phyloP scores from a whole-genome alignment of 2,888 invertebrate species.

The Stegana nigrithorax region DNA sequence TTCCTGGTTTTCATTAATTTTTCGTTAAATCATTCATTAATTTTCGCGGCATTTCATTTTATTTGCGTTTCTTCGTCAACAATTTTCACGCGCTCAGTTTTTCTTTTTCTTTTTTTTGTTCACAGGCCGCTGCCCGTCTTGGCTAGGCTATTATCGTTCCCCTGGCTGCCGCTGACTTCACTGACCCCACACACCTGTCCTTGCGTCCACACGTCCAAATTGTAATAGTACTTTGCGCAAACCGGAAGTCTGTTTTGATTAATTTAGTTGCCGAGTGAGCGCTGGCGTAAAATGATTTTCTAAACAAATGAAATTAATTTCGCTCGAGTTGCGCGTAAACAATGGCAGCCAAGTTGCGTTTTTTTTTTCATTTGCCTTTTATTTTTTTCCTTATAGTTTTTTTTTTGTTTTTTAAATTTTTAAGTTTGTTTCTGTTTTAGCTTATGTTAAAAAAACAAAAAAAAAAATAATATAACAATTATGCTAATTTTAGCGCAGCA shows the following conservation, averaged over 20 bases:
- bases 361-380: slow-evolving; percentile 8
- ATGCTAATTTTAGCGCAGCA: slow-evolving; percentile 10
- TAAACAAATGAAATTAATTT: slow-evolving; percentile 38
- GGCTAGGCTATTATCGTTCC: neutral
- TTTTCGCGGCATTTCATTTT: too few relatives aligned
- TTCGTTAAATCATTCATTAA: slow-evolving; percentile 62
- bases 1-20: slow-evolving; percentile 56
- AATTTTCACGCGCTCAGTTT: slow-evolving; percentile 3
- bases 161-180: too few relatives aligned
- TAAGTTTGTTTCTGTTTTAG: neutral
- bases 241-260: slow-evolving; percentile 63
- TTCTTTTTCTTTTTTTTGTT: slow-evolving; percentile 21
- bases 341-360: neutral
- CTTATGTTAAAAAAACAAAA: neutral
- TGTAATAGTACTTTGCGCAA: slow-evolving; percentile 59
- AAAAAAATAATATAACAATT: slow-evolving; percentile 4
- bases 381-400: slow-evolving; percentile 41
- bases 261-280: slow-evolving; percentile 57
- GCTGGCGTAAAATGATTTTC: slow-evolving; percentile 32
- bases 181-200: slow-evolving; percentile 25
- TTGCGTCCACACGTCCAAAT: slow-evolving; percentile 16
- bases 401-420: slow-evolving; percentile 17
- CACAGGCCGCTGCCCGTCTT: slow-evolving; percentile 30
- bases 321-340: slow-evolving; percentile 19
- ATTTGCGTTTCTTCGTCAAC: neutral